Percentiles rank a stretch among this genome's conserved stretches.
These are phyloP conservation scores for Onthophagus taurus DNA, from an alignment of 1,140 invertebrate genomes.

Conservation along the genomic window DNA sequence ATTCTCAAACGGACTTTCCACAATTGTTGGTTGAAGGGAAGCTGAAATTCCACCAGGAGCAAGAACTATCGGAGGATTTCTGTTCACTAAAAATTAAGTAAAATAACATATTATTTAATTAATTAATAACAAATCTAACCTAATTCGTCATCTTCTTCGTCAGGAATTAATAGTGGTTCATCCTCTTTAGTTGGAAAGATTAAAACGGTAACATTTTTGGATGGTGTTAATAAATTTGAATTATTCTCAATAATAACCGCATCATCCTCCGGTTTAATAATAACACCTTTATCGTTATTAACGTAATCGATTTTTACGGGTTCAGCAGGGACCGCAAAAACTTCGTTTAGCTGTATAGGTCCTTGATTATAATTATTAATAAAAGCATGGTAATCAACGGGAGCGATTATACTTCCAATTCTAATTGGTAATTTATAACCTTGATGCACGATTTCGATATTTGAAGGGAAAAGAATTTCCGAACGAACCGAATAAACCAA, in stretches of 20 bases:
- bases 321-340: conserved; percentile 30
- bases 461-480: conserved; percentile 28
- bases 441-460: conserved; percentile 27
- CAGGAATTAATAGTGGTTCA: conserved; percentile 21
- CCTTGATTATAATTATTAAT: conserved; percentile 23
- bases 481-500: conserved; percentile 24
- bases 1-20: conserved; percentile 27
- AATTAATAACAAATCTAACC: conserved; percentile 11
- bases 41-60: conserved; percentile 32
- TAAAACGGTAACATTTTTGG: conserved; percentile 16
- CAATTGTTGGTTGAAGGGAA: conserved; percentile 26
- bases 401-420: conserved; percentile 31
- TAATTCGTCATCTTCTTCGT: conserved; percentile 25
- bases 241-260: not conserved
- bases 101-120: too few species aligned
- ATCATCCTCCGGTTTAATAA: conserved; percentile 18
- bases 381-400: conserved; percentile 22
- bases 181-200: conserved; percentile 26
- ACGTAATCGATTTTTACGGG: conserved; percentile 28
- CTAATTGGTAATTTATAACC: conserved; percentile 25
- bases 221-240: not conserved
- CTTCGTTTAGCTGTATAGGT: conserved; percentile 25
- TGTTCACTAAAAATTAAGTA: conserved; percentile 25
- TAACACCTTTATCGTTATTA: conserved; percentile 25
- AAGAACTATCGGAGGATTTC: conserved; percentile 28